A percentile compares a stretch with the other conserved stretches of the same genome.
These are phyloP conservation scores for Anser cygnoides DNA, from an alignment of 2,113 vertebrate genomes.

Conservation along the genomic window DNA sequence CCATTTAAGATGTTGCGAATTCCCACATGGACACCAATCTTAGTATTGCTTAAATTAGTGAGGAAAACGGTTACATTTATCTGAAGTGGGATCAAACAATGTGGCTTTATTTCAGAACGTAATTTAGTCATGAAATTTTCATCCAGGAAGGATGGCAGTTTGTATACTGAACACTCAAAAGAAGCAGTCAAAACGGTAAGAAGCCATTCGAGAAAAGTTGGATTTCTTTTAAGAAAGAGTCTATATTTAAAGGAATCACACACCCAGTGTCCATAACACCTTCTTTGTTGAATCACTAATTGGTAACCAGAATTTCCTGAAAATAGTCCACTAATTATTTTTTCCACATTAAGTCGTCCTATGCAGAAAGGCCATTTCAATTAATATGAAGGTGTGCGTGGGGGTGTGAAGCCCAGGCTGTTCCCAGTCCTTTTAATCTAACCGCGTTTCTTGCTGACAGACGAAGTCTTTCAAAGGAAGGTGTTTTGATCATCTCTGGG, in stretches of 20 bases:
- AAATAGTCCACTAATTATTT: slow-evolving; percentile 54
- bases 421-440: slow-evolving; percentile 70
- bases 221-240: neutral
- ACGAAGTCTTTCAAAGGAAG: slow-evolving; percentile 57
- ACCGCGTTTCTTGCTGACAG: slow-evolving; percentile 46
- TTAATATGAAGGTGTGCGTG: neutral
- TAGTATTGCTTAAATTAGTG: neutral
- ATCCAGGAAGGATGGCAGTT: neutral
- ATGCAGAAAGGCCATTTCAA: slow-evolving; percentile 52
- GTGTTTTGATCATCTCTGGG: slow-evolving; percentile 51
- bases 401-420: slow-evolving; percentile 48
- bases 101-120: neutral
- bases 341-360: slow-evolving; percentile 44
- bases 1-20: neutral
- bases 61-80: neutral
- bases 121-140: neutral
- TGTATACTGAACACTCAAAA: neutral
- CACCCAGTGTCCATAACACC: neutral
- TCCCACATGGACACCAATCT: neutral
- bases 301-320: slow-evolving; percentile 52
- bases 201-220: neutral
- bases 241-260: neutral
- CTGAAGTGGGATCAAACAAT: neutral
- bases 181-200: neutral
- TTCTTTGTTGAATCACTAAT: slow-evolving; percentile 2